phyloP scores from a whole-genome alignment of 2,888 invertebrate genomes.

The Silvanus unidentatus region DNA sequence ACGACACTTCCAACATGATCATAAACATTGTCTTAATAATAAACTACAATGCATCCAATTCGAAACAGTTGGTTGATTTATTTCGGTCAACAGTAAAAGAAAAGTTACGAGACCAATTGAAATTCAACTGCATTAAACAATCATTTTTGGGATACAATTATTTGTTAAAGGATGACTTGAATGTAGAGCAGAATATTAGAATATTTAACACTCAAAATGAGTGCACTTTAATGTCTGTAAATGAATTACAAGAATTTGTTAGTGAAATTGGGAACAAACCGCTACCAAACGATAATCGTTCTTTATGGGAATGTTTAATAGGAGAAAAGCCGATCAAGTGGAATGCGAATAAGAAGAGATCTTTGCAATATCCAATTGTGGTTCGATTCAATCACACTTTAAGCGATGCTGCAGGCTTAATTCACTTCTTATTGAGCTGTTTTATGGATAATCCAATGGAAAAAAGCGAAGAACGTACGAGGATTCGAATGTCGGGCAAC shows the following conservation, averaged over 20 bases:
- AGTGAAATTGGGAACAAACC: conserved; percentile 16
- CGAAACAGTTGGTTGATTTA: not conserved
- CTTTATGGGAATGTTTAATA: conserved; percentile 51
- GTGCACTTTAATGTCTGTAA: not conserved
- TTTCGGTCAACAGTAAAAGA: conserved; percentile 2
- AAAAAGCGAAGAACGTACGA: no score
- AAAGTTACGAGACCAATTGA: conserved; percentile 3
- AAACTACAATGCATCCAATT: not conserved
- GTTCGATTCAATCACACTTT: conserved; percentile 7
- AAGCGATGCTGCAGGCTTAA: conserved; percentile 7
- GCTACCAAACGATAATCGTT: conserved; percentile 47
- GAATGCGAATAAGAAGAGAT: not conserved
- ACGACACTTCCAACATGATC: conserved; percentile 45
- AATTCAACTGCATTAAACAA: conserved; percentile 7
- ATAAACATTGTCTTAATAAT: conserved; percentile 40
- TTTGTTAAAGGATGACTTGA: conserved; percentile 45
- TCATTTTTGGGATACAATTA: conserved; percentile 49
- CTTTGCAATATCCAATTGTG: not conserved
- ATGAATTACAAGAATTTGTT: conserved; percentile 2
- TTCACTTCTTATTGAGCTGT: not conserved
- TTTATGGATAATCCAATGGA: conserved; percentile 1
- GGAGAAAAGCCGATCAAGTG: conserved; percentile 24
- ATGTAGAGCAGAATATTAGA: conserved; percentile 19
- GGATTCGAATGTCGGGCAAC: no score
- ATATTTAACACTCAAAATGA: not conserved